Evolutionary conservation across 2,113 vertebrate species (phyloP).

Genomic region (Microcebus jonahi): DNA sequence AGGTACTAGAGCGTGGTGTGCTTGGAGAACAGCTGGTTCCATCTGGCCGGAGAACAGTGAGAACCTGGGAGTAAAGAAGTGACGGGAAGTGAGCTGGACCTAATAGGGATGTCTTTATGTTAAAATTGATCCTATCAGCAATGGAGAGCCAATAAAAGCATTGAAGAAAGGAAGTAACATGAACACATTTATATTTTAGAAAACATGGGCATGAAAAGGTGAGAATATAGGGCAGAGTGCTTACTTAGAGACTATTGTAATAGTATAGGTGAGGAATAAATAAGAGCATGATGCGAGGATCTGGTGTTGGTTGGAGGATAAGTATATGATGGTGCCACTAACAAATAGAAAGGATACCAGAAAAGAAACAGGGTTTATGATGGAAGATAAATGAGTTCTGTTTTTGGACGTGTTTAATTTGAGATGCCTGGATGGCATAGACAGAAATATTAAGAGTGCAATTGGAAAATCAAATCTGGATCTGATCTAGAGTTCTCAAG

Average conservation of each 20-base stretch:
- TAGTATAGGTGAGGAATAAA: background rate
- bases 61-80: background rate
- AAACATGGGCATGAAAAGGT: background rate
- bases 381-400: background rate
- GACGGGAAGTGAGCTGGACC: background rate
- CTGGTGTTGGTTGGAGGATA: background rate
- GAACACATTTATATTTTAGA: background rate
- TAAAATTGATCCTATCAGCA: background rate
- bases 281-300: background rate
- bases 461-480: background rate
- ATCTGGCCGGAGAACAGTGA: background rate
- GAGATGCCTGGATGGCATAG: background rate
- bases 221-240: background rate
- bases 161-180: background rate
- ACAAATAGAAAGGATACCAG: background rate
- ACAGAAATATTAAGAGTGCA: background rate
- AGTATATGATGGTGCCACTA: background rate
- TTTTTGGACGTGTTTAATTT: background rate
- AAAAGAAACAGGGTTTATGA: background rate
- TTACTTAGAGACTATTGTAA: background rate
- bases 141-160: background rate
- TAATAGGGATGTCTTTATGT: background rate
- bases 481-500: background rate
- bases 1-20: background rate
- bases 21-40: background rate